Base-by-base conservation (phyloP, 2,113 vertebrate species). In the Pachypanchax playfairii region DNA sequence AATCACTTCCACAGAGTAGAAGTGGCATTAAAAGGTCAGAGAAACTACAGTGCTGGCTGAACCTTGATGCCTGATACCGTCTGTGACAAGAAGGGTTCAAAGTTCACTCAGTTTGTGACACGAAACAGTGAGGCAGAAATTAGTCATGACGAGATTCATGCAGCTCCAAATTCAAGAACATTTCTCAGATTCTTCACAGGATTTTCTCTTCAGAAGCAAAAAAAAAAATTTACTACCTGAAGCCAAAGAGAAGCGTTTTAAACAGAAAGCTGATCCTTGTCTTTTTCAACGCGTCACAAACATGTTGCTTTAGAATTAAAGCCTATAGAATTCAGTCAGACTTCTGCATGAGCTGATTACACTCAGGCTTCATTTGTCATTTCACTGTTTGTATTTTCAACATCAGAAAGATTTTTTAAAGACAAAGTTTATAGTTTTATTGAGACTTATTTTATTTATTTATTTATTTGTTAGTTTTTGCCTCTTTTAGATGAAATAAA, bases 11-110 rank as follows among this genome's bases (percentile, higher is more conserved):
- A n/a, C 50, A 17, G 1, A 3, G 20, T 33, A 38, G 38, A 50
- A 26, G 54, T 43, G 54, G 14, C 42, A 39, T n/a, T 21, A 25
- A 54, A 46, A 35, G 61, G 41, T 12, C 10, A 59, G 44, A 28
- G 18, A 20, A 51, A 20, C 28, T 35, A 51, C 43, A 4, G 57
- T 26, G 67, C 64, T 55, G 74, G 63, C 61, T 77, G 76, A 77
- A 83, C 86, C 75, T 85, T 85, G 74, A 71, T 46, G 65, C 59
- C 21, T 72, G 54, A 60, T n/a, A 31, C 54, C 1, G 58, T 42
- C 31, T 51, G 71, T 77, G 55, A 70, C 61, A 65, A n/a, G 59
- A 47, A 36, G 20, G 18, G 56, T 31, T n/a, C 73, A 73, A 86
- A 88, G 89, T 88, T 65, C 70, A 72, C 21, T 11, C 9, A 24